A percentile compares a stretch with the other conserved stretches of the same genome.
Conservation (phyloP, 2,113 vertebrate genomes). For the Anolis carolinensis region DNA sequence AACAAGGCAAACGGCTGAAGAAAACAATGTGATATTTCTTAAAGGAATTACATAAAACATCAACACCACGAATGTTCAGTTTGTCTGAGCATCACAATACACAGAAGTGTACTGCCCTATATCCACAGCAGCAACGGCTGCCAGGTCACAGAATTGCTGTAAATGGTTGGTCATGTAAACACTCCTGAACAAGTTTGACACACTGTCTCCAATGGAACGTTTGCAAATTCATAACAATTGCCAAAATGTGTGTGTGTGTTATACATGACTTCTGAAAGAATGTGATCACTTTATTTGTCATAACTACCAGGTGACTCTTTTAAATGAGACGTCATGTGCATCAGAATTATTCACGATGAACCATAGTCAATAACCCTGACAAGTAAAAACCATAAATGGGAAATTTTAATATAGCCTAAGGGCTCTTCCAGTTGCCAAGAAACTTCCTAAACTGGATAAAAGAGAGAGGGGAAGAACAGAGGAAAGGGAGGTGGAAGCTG, state of each 20-base stretch:
- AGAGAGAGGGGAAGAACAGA: too few relatives aligned
- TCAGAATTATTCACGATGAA: constrained; percentile 8
- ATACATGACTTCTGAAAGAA: background rate
- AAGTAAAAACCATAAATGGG: background rate
- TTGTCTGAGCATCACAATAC: too few relatives aligned
- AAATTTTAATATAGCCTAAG: background rate
- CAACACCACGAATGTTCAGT: too few relatives aligned
- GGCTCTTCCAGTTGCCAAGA: too few relatives aligned
- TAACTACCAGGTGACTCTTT: background rate
- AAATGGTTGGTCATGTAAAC: background rate
- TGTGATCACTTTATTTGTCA: background rate
- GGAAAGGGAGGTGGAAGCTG: background rate
- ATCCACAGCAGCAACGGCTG: background rate
- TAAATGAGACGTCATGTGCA: background rate
- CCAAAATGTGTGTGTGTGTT: too few relatives aligned
- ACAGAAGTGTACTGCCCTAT: background rate
- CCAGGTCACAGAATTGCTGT: background rate
- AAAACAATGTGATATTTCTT: too few relatives aligned
- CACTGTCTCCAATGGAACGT: too few relatives aligned
- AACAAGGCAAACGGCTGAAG: fast-evolving
- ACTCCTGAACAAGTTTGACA: background rate
- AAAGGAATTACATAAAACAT: too few relatives aligned
- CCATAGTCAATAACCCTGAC: background rate
- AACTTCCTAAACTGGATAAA: background rate
- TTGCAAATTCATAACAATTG: too few relatives aligned